Base-by-base conservation (phyloP, 2,888 invertebrate species). In the Cephus spinipes region DNA sequence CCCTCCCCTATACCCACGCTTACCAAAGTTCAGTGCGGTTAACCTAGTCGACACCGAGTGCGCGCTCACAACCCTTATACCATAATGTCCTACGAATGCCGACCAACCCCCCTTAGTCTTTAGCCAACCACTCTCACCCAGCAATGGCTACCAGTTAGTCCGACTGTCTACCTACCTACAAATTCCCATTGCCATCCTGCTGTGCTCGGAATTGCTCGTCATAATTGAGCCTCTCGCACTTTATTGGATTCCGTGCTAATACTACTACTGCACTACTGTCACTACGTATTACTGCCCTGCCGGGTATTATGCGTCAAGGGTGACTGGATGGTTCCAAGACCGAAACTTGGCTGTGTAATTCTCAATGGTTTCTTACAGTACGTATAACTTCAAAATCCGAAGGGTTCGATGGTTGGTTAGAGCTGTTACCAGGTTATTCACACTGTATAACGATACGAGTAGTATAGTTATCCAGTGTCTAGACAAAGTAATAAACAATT, bases 11-110 rank as follows among this genome's bases (percentile, higher is more conserved):
- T 23, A 55, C 9, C 23, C 55, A 74, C 77, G 75, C 55, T 71
- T 33, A 74, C 83, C 68, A 30, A n/a, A 71, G 32, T 71, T 31
- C 40, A 68, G 73, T 76, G 78, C n/a, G 78, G 78, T 78, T 75
- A 76, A 76, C 69, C 77, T 69, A 31, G 31, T 71, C 71, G 12
- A 73, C 15, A 55, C 75, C 73, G 68, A n/a, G 36, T 73, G 69
- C 33, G 55, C 11, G 31, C 55, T 55, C 74, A 74, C 35, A 55
- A 71, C 74, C 73, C 34, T 68, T 35, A 73, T 31, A 40, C 34
- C 23, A 23, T 23, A 55, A 55, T 9, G 55, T 55, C 55, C 55
- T 55, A 6, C 55, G 55, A 15, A 55, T 23, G 9, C 55, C 55
- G 23, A 55, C 55, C 55, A 55, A 55, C 55, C 23, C 23, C 23